These are phyloP conservation scores for Gnatocerus cornutus DNA, from an alignment of 2,888 invertebrate species.

Conservation along the genomic window DNA sequence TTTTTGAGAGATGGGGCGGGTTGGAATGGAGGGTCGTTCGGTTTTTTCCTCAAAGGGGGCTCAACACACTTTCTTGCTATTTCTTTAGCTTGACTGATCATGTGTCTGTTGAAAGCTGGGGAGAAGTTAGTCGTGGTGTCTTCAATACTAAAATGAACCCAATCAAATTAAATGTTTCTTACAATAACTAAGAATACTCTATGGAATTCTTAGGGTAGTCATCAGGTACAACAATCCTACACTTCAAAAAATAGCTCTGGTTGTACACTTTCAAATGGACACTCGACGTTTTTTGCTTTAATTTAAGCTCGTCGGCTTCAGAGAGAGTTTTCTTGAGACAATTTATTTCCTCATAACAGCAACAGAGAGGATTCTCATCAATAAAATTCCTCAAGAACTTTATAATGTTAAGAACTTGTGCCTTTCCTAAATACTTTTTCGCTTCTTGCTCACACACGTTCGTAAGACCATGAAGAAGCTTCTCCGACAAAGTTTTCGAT, in stretches of 20 bases:
- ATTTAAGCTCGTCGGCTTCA: slow-evolving; percentile 74
- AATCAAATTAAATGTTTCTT: slow-evolving; percentile 10
- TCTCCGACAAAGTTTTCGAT: slow-evolving; percentile 79
- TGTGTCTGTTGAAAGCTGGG: slow-evolving; percentile 75
- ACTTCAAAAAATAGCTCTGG: slow-evolving; percentile 76
- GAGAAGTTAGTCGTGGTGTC: slow-evolving; percentile 80
- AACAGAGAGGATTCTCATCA: slow-evolving; percentile 80
- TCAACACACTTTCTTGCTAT: slow-evolving; percentile 81
- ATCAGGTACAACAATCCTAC: slow-evolving; percentile 77
- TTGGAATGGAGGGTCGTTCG: slow-evolving; percentile 74
- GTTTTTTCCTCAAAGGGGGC: slow-evolving; percentile 76
- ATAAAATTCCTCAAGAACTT: slow-evolving; percentile 79
- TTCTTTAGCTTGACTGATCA: slow-evolving; percentile 79
- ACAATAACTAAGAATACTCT: slow-evolving; percentile 66
- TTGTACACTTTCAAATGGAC: slow-evolving; percentile 75
- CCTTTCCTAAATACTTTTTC: slow-evolving; percentile 75
- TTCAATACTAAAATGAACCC: slow-evolving; percentile 71
- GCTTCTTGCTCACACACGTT: slow-evolving; percentile 77
- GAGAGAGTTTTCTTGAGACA: slow-evolving; percentile 73
- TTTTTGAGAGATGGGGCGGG: slow-evolving; percentile 77
- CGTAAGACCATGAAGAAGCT: slow-evolving; percentile 76
- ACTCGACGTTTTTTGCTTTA: slow-evolving; percentile 79
- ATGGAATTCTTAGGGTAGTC: slow-evolving; percentile 76
- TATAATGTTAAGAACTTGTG: slow-evolving; percentile 75
- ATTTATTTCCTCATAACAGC: slow-evolving; percentile 82